Conservation (phyloP, 2,888 invertebrate genomes). For the Meteorus colon region DNA sequence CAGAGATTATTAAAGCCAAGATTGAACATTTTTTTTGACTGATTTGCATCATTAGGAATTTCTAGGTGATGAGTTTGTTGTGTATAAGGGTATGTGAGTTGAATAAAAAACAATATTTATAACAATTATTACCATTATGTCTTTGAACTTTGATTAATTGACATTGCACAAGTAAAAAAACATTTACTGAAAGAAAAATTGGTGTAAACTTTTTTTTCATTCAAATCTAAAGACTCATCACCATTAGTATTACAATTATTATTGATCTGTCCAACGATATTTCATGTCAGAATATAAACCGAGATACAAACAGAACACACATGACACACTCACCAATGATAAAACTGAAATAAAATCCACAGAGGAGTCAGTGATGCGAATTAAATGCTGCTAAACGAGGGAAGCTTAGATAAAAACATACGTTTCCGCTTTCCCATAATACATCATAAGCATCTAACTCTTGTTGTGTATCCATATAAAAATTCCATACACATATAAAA, state of each 20-base stretch:
- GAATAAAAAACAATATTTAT: no score
- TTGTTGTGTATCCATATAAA: constrained; percentile 27
- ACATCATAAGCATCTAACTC: constrained; percentile 52
- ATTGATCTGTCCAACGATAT: not conserved
- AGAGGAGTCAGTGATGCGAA: constrained; percentile 50
- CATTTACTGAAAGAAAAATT: no score
- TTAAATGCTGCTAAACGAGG: constrained; percentile 57
- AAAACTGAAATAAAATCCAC: constrained; percentile 1
- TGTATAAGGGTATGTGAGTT: no score
- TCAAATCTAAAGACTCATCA: no score
- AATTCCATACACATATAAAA: constrained; percentile 1
- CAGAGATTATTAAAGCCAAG: no score
- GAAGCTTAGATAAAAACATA: constrained; percentile 57
- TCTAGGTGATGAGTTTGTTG: no score
- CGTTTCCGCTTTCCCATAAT: constrained; percentile 59
- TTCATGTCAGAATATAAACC: not conserved
- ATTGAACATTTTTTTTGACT: no score
- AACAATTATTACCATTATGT: no score
- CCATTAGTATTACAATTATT: not conserved
- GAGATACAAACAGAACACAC: not conserved
- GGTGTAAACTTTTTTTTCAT: no score
- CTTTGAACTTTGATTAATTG: no score
- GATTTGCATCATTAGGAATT: no score
- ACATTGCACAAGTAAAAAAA: no score
- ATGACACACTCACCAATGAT: not conserved